Conservation (phyloP, 2,888 invertebrate genomes). For the Melanostoma scalare region DNA sequence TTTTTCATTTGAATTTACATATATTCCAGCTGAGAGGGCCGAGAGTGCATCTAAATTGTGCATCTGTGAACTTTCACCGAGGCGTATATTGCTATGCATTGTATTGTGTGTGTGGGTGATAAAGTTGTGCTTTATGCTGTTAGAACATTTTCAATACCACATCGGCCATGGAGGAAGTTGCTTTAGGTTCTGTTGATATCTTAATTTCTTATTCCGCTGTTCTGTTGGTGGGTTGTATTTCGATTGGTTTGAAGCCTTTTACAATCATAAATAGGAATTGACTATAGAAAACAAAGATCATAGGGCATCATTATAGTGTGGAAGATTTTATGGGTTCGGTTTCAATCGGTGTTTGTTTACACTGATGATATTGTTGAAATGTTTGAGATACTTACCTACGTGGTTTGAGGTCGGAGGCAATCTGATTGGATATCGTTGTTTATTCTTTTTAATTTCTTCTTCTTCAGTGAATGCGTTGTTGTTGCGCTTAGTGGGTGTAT, state of each 20-base stretch:
- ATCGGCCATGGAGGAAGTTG: not conserved
- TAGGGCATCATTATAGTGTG: constrained; percentile 31
- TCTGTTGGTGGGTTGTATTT: not conserved
- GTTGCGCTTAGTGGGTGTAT: constrained; percentile 9
- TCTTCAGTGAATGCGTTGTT: not conserved
- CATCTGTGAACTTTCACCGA: constrained; percentile 58
- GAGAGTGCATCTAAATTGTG: not conserved
- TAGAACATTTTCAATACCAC: constrained; percentile 13
- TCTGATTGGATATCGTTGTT: constrained; percentile 19
- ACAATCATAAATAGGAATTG: constrained; percentile 46
- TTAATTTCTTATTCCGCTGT: constrained; percentile 21
- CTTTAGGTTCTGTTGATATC: constrained; percentile 30
- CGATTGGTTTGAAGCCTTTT: not conserved
- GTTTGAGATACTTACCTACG: constrained; percentile 13
- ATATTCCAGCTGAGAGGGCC: not conserved
- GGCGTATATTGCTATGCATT: constrained; percentile 9
- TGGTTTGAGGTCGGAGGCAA: constrained; percentile 22
- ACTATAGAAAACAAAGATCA: constrained; percentile 49
- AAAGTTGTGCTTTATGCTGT: constrained; percentile 1
- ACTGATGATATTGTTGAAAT: constrained; percentile 13
- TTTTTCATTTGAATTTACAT: constrained; percentile 50
- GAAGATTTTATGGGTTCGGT: constrained; percentile 49
- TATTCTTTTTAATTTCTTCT: constrained; percentile 24
- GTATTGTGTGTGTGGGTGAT: constrained; percentile 17
- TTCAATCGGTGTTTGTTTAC: constrained; percentile 46